Conservation (phyloP, 2,113 vertebrate species). For the Oncorhynchus tshawytscha region DNA sequence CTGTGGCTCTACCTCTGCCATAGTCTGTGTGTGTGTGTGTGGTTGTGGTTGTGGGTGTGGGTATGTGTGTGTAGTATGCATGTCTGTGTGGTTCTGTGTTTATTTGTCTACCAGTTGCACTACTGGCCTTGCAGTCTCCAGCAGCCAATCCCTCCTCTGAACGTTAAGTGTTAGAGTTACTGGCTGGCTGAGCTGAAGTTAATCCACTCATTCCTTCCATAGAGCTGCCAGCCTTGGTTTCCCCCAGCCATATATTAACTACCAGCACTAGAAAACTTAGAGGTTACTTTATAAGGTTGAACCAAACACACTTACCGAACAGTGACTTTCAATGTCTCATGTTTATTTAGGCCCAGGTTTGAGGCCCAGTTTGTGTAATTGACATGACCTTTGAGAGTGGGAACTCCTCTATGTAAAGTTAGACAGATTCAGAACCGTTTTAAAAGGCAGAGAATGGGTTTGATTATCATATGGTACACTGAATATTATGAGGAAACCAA, state of each 20-base stretch:
- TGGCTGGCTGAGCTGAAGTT: conserved; percentile 74
- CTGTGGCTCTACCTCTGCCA: background rate
- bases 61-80: conserved; percentile 29
- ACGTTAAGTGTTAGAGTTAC: conserved; percentile 79
- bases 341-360: conserved; percentile 29
- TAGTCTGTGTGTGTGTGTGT: background rate
- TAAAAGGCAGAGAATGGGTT: background rate
- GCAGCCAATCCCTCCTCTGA: conserved; percentile 43
- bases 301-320: conserved; percentile 22
- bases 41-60: background rate
- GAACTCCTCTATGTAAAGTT: background rate
- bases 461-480: background rate
- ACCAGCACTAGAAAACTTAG: conserved; percentile 52
- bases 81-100: conserved; percentile 14
- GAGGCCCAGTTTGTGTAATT: conserved; percentile 36
- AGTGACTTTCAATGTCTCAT: background rate
- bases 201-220: conserved; percentile 76
- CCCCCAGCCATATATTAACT: conserved; percentile 57
- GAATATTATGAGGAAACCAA: background rate
- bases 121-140: conserved; percentile 37
- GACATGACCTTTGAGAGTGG: conserved; percentile 10
- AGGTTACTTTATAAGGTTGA: conserved; percentile 41
- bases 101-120: conserved; percentile 36
- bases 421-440: background rate
- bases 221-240: conserved; percentile 75